Conservation (phyloP, 2,113 vertebrate genomes). For the Oncorhynchus mykiss region DNA sequence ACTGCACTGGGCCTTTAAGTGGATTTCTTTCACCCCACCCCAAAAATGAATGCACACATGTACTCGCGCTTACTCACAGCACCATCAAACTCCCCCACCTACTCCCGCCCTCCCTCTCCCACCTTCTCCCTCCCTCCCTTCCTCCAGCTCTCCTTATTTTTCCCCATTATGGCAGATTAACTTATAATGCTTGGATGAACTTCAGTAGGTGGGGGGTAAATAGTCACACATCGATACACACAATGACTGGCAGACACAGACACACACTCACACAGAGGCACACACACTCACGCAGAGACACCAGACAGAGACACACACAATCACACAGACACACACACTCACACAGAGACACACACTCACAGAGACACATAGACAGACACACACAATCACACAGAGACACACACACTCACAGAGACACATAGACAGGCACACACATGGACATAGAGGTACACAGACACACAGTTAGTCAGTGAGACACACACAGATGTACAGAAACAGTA, state of each 20-base stretch:
- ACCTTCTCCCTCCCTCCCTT: slow-evolving; percentile 22
- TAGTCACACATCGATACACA: slow-evolving; percentile 69
- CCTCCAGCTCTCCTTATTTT: slow-evolving; percentile 47
- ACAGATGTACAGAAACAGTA: not conserved
- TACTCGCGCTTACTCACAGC: slow-evolving; percentile 22
- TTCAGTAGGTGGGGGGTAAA: slow-evolving; percentile 65
- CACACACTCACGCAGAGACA: slow-evolving; percentile 51
- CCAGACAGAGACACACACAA: slow-evolving; percentile 16
- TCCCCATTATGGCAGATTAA: slow-evolving; percentile 79
- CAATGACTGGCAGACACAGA: slow-evolving; percentile 23
- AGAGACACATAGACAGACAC: slow-evolving; percentile 2
- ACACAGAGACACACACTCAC: slow-evolving; percentile 30
- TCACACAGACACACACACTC: slow-evolving; percentile 11
- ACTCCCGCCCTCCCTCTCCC: slow-evolving; percentile 8
- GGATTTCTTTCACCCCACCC: not conserved
- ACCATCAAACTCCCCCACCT: slow-evolving; percentile 3
- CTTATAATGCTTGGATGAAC: slow-evolving; percentile 77
- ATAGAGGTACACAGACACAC: slow-evolving; percentile 1
- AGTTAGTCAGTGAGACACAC: not conserved
- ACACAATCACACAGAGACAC: slow-evolving; percentile 46
- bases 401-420: slow-evolving; percentile 5
- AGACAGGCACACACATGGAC: not conserved
- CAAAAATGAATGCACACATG: slow-evolving; percentile 13
- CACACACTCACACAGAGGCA: slow-evolving; percentile 48
- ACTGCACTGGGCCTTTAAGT: no score